phyloP scores from a whole-genome alignment of 2,797 vertebrate genomes.

The Miichthys miiuy region DNA sequence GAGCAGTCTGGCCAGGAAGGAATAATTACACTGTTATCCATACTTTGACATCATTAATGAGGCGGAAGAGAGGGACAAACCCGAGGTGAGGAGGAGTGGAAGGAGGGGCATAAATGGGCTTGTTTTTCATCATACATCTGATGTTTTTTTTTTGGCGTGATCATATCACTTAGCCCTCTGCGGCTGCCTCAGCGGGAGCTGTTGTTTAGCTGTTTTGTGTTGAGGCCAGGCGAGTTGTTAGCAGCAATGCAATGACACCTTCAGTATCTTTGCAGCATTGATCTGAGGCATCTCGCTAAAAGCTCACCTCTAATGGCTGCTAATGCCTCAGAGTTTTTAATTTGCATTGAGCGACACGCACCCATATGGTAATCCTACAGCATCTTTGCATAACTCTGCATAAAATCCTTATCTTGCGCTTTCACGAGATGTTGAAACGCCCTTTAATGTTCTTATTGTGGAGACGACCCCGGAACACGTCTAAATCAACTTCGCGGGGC shows the following conservation, averaged over 20 bases:
- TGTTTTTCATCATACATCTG: constrained; percentile 49
- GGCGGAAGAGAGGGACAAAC: constrained; percentile 55
- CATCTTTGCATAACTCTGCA: constrained; percentile 57
- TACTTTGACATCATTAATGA: constrained; percentile 74
- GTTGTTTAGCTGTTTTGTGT: constrained; percentile 18
- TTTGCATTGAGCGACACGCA: constrained; percentile 40
- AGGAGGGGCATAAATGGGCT: constrained; percentile 54
- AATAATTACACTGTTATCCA: constrained; percentile 73
- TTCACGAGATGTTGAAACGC: constrained; percentile 39
- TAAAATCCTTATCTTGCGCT: constrained; percentile 54
- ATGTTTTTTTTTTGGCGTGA: constrained; percentile 24
- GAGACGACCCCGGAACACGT: constrained; percentile 28
- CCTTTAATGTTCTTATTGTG: constrained; percentile 55
- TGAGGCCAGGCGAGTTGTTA: constrained; percentile 28
- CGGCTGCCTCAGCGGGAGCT: constrained; percentile 19
- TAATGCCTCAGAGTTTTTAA: constrained; percentile 43
- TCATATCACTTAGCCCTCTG: constrained; percentile 44
- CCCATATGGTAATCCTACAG: constrained; percentile 49
- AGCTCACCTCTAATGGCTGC: constrained; percentile 60
- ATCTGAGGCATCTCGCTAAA: constrained; percentile 55
- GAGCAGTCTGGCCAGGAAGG: constrained; percentile 59
- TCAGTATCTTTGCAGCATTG: constrained; percentile 23
- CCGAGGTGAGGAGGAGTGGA: constrained; percentile 50
- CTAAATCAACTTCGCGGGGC: constrained; percentile 56
- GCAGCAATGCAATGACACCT: constrained; percentile 33